A percentile compares a stretch with the other conserved stretches of the same genome.
These are phyloP conservation scores for Neotoxoptera formosana DNA, from an alignment of 1,140 invertebrate genomes.

Conservation along the genomic window DNA sequence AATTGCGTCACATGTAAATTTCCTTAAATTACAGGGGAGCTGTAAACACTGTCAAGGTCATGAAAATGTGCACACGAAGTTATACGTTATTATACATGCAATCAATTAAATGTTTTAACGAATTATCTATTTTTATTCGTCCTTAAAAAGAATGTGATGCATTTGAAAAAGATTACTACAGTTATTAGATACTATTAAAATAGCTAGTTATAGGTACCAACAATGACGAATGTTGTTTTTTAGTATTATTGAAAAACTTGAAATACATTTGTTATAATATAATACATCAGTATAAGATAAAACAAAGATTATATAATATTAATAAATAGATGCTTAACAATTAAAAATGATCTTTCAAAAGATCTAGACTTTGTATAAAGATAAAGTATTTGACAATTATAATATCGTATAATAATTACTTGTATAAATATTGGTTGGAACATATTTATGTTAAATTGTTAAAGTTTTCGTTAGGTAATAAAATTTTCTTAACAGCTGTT, in stretches of 20 bases:
- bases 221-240: background rate
- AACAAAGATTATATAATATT: background rate
- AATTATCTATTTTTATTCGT: constrained; percentile 15
- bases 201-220: background rate
- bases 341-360: no score
- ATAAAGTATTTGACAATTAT: no score
- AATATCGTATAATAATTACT: no score
- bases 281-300: background rate
- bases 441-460: no score
- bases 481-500: background rate
- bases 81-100: background rate
- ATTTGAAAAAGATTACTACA: background rate
- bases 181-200: background rate
- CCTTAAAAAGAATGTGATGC: background rate
- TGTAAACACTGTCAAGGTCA: constrained; percentile 30
- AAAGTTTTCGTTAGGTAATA: background rate
- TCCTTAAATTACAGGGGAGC: constrained; percentile 12
- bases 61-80: background rate
- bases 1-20: constrained; percentile 36
- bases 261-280: background rate
- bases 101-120: background rate
- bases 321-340: background rate
- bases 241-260: background rate
- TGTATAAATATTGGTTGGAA: no score
- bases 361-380: no score